These are phyloP conservation scores for Lysandra bellargus DNA, from an alignment of 2,888 invertebrate genomes.

Conservation along the genomic window DNA sequence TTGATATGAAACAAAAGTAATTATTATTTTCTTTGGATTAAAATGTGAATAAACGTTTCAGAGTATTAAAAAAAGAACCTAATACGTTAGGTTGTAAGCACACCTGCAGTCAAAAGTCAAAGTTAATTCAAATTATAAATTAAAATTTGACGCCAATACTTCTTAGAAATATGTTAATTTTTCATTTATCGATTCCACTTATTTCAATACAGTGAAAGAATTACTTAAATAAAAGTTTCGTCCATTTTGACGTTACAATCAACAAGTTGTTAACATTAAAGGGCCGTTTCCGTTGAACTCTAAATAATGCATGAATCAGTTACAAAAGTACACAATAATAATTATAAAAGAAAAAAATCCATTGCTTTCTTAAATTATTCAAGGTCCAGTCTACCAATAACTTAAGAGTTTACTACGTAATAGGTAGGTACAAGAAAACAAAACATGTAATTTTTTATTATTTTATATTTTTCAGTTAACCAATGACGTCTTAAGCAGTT, in stretches of 20 bases:
- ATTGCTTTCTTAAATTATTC: neutral
- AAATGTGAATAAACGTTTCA: neutral
- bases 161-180: slow-evolving; percentile 3
- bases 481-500: slow-evolving; percentile 74
- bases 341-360: too few species aligned
- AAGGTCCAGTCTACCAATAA: neutral
- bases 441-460: slow-evolving; percentile 52
- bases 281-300: neutral
- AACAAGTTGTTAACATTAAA: neutral
- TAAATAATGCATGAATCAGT: neutral
- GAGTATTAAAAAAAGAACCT: neutral
- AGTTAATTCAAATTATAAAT: slow-evolving; percentile 13
- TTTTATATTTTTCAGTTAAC: slow-evolving; percentile 73
- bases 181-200: neutral
- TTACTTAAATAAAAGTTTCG: neutral
- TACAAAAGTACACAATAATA: neutral
- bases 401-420: neutral
- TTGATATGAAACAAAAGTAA: neutral
- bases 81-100: neutral
- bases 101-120: slow-evolving; percentile 24
- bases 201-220: slow-evolving; percentile 10
- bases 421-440: slow-evolving; percentile 21
- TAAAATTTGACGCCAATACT: neutral
- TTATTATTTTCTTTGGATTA: neutral
- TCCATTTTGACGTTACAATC: neutral